A percentile compares a stretch with the other conserved stretches of the same genome.
These are phyloP conservation scores for Rhynchopsitta pachyrhyncha DNA, from an alignment of 2,113 vertebrate species.

Conservation along the genomic window DNA sequence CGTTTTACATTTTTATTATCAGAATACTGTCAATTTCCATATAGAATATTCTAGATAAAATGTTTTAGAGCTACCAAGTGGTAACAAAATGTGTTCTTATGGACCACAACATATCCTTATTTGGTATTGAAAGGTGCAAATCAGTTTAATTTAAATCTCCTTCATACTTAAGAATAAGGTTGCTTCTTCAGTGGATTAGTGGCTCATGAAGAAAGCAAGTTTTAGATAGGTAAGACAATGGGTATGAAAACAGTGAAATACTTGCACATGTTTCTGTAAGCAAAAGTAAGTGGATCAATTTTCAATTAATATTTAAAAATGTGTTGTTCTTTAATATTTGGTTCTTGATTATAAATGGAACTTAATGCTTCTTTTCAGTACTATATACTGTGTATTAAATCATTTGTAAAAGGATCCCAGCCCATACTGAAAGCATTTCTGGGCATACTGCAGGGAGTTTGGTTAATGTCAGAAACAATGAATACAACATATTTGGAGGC, in stretches of 20 bases:
- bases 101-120: neutral
- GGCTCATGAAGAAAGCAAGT: neutral
- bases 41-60: neutral
- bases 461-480: constrained; percentile 63
- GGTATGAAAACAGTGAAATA: neutral
- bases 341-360: constrained; percentile 22
- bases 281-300: neutral
- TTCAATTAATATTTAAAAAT: neutral
- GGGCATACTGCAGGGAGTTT: constrained; percentile 49
- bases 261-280: neutral
- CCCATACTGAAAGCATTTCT: constrained; percentile 36
- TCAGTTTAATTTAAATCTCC: neutral
- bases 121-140: neutral
- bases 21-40: neutral
- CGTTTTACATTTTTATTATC: neutral
- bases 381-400: constrained; percentile 32
- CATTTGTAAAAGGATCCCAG: neutral
- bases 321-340: constrained; percentile 32
- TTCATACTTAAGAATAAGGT: neutral
- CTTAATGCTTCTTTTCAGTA: neutral
- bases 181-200: neutral
- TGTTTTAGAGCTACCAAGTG: neutral
- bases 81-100: neutral
- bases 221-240: neutral
- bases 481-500: constrained; percentile 63